Evolutionary conservation across 2,113 vertebrate species (phyloP).

Genomic region (Hemibagrus wyckioides): DNA sequence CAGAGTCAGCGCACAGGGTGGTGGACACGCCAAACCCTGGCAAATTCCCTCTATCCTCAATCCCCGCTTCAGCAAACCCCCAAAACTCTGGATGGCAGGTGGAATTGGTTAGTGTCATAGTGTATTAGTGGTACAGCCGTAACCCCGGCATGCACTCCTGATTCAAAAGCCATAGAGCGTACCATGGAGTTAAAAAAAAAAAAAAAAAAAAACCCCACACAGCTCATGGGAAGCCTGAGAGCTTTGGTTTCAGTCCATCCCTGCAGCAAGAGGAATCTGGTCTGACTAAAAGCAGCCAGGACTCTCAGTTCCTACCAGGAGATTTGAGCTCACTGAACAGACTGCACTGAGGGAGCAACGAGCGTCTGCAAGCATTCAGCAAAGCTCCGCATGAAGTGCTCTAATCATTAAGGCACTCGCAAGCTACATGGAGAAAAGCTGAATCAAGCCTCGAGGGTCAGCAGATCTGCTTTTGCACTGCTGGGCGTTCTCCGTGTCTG

Average conservation of each 20-base stretch:
- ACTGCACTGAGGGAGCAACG: conserved; percentile 57
- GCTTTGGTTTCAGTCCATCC: conserved; percentile 49
- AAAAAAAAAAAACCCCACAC: neutral
- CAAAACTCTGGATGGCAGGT: conserved; percentile 59
- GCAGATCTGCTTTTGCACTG: conserved; percentile 26
- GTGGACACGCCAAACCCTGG: neutral
- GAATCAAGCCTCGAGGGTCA: conserved; percentile 25
- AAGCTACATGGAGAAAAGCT: conserved; percentile 36
- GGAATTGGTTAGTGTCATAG: conserved; percentile 52
- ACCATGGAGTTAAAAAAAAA: neutral
- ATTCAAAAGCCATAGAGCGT: conserved; percentile 43
- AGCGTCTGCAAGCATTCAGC: conserved; percentile 55
- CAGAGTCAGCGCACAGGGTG: neutral
- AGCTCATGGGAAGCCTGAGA: conserved; percentile 34
- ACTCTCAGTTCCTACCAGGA: conserved; percentile 54
- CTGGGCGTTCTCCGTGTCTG: conserved; percentile 22
- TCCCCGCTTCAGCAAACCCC: conserved; percentile 40
- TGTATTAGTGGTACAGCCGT: conserved; percentile 43
- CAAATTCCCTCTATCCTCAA: conserved; percentile 38
- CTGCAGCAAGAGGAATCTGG: conserved; percentile 64
- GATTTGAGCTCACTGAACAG: conserved; percentile 66
- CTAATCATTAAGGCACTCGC: conserved; percentile 46
- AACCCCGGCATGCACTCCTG: conserved; percentile 48
- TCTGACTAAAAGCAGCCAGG: conserved; percentile 64
- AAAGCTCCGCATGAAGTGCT: conserved; percentile 35